These are phyloP conservation scores for Myripristis murdjan DNA, from an alignment of 2,797 vertebrate species.

Conservation along the genomic window DNA sequence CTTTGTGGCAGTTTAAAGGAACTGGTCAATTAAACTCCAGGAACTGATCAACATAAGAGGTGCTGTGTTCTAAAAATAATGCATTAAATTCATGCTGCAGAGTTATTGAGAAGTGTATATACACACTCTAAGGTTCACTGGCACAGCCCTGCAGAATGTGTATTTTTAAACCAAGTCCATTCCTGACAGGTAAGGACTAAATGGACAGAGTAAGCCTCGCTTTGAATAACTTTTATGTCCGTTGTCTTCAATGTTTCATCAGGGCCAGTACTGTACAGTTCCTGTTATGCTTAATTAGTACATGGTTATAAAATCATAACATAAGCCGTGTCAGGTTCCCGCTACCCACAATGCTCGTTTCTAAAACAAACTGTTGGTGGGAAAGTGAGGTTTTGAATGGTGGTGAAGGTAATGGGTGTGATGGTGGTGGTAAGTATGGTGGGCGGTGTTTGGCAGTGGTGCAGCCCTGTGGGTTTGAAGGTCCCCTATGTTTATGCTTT, in stretches of 20 bases:
- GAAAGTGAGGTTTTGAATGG: slow-evolving; percentile 55
- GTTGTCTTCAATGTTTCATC: slow-evolving; percentile 59
- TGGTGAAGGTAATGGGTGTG: slow-evolving; percentile 44
- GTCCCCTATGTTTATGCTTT: slow-evolving; percentile 78
- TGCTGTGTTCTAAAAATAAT: slow-evolving; percentile 15
- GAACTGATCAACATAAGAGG: not conserved
- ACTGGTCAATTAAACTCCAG: not conserved
- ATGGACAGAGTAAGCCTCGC: slow-evolving; percentile 25
- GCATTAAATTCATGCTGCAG: slow-evolving; percentile 2
- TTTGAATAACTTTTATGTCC: slow-evolving; percentile 52
- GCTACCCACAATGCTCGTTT: slow-evolving; percentile 62
- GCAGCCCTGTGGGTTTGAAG: slow-evolving; percentile 67
- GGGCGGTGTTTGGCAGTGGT: slow-evolving; percentile 65
- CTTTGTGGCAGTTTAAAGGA: slow-evolving; percentile 25
- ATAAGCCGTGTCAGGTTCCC: slow-evolving; percentile 65
- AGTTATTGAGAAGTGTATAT: slow-evolving; percentile 23
- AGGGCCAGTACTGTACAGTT: slow-evolving; percentile 52
- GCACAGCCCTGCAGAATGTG: slow-evolving; percentile 22
- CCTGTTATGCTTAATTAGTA: slow-evolving; percentile 77
- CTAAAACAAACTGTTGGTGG: slow-evolving; percentile 70
- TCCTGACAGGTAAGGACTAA: slow-evolving; percentile 46
- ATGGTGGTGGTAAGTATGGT: slow-evolving; percentile 46
- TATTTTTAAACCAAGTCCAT: slow-evolving; percentile 43
- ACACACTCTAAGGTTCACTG: slow-evolving; percentile 29
- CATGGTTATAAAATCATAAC: slow-evolving; percentile 76